Percentiles rank a stretch among this genome's conserved stretches.
Conservation (phyloP, 2,888 invertebrate species). For the Hydrotaea diabolus region DNA sequence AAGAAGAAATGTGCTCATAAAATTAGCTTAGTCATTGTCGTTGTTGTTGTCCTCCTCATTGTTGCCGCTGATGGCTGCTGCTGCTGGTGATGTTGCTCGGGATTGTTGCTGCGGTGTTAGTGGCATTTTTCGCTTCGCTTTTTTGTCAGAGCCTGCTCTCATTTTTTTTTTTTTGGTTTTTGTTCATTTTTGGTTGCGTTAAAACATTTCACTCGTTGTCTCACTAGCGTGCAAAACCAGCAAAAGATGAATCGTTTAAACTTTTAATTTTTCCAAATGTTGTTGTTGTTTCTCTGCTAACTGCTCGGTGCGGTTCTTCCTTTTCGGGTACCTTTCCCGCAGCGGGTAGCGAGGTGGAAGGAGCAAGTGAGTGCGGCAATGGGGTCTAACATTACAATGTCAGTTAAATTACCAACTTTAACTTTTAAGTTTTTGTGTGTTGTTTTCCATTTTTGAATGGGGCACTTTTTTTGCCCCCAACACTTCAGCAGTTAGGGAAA, state of each 20-base stretch:
- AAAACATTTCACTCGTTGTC: background rate
- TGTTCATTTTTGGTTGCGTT: background rate
- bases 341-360: background rate
- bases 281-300: background rate
- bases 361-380: background rate
- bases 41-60: background rate
- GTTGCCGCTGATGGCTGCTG: background rate
- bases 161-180: slow-evolving; percentile 18
- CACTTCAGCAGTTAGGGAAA: background rate
- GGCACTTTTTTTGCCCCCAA: background rate
- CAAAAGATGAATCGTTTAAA: slow-evolving; percentile 62
- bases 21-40: slow-evolving; percentile 61
- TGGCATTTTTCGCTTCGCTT: slow-evolving; percentile 42
- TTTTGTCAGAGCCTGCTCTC: slow-evolving; percentile 19
- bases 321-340: background rate
- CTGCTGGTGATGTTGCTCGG: background rate
- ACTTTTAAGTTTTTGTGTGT: slow-evolving; percentile 36
- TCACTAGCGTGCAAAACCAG: background rate
- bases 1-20: slow-evolving; percentile 48
- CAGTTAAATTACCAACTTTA: slow-evolving; percentile 29
- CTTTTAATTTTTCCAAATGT: slow-evolving; percentile 52
- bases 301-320: background rate
- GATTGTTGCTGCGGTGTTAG: slow-evolving; percentile 10
- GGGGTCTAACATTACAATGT: slow-evolving; percentile 23
- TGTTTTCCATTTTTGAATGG: background rate